Conservation (phyloP, 1,140 invertebrate genomes). For the Anastrepha obliqua region DNA sequence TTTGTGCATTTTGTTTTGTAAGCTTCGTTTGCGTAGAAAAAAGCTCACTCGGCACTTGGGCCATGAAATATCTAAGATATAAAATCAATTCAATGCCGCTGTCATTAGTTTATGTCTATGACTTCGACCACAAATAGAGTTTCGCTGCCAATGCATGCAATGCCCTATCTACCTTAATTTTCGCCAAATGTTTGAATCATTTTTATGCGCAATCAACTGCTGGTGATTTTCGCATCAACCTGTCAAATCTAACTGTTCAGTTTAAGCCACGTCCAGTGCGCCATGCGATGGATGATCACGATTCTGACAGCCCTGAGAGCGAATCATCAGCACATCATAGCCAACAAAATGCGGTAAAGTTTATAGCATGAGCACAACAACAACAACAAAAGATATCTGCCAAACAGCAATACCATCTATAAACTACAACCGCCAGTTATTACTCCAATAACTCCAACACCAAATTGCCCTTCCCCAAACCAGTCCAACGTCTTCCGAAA, state of each 20-base stretch:
- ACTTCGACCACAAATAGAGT: no score
- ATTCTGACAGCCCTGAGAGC: constrained; percentile 45
- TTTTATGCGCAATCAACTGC: constrained; percentile 3
- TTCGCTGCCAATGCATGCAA: not conserved
- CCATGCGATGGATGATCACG: constrained; percentile 36
- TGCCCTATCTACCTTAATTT: not conserved
- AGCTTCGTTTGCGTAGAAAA: no score
- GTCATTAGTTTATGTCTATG: no score
- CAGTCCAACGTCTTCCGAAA: not conserved
- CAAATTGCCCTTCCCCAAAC: constrained; percentile 12
- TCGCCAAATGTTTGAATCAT: not conserved
- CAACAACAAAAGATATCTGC: not conserved
- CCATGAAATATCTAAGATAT: no score
- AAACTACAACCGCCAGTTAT: not conserved
- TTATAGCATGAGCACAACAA: not conserved
- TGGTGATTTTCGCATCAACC: not conserved
- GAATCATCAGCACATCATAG: constrained; percentile 18
- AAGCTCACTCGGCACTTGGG: no score
- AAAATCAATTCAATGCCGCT: no score
- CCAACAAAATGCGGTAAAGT: not conserved
- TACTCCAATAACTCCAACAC: not conserved
- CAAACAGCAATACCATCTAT: not conserved
- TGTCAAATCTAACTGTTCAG: constrained; percentile 43
- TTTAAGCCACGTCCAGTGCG: constrained; percentile 17
- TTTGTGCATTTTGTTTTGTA: no score